phyloP scores from a whole-genome alignment of 1,140 invertebrate genomes.

The Heterodera carotae region DNA sequence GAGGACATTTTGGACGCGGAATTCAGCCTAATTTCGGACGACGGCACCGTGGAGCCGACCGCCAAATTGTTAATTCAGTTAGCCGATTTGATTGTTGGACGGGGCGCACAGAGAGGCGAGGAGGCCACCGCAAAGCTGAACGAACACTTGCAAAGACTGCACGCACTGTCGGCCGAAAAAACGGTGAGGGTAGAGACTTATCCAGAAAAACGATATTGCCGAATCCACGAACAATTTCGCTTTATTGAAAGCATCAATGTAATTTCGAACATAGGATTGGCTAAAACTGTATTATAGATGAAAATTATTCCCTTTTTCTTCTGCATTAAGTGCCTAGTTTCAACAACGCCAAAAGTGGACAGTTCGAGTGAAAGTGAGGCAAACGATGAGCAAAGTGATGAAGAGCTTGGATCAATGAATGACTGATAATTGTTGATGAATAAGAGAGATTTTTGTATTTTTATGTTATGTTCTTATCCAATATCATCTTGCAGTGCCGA shows the following conservation, averaged over 20 bases:
- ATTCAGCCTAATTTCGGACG: slow-evolving; percentile 24
- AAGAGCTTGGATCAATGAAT: background rate
- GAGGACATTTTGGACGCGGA: slow-evolving; percentile 26
- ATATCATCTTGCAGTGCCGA: too few relatives aligned
- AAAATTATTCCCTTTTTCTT: background rate
- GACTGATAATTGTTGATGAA: background rate
- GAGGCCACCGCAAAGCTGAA: slow-evolving; percentile 9
- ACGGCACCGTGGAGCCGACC: slow-evolving; percentile 27
- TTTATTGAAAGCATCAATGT: too few relatives aligned
- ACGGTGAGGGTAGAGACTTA: too few relatives aligned
- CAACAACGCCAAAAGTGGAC: background rate
- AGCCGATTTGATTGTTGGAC: slow-evolving; percentile 9
- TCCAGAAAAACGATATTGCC: too few relatives aligned
- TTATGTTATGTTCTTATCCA: too few relatives aligned
- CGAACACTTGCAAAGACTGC: slow-evolving; percentile 12
- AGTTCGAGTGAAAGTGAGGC: background rate
- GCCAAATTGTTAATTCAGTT: slow-evolving; percentile 23
- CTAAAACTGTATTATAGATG: background rate
- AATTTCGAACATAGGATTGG: too few relatives aligned
- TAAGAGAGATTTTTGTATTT: background rate
- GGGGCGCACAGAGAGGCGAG: slow-evolving; percentile 8
- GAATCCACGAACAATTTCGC: too few relatives aligned
- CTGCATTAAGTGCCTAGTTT: background rate
- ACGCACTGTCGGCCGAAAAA: background rate
- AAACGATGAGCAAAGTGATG: background rate